Percentiles rank a stretch among this genome's conserved stretches.
phyloP scores from a whole-genome alignment of 2,113 vertebrate species.

The Gadus chalcogrammus region DNA sequence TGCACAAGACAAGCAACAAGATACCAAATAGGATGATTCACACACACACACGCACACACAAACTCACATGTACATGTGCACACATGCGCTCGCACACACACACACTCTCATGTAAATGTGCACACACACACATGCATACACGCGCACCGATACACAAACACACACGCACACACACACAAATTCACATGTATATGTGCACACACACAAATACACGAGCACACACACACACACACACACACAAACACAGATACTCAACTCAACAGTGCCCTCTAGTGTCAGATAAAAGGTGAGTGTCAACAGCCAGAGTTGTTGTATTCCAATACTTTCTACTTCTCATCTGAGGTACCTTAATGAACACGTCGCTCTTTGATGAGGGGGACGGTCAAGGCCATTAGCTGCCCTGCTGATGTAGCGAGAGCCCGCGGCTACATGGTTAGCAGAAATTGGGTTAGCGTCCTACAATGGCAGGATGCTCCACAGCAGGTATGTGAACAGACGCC shows the following conservation, averaged over 20 bases:
- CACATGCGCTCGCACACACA: constrained; percentile 18
- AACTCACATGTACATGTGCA: neutral
- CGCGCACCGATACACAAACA: neutral
- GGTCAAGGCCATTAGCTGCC: too few species aligned
- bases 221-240: neutral
- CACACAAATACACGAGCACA: neutral
- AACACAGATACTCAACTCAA: constrained; percentile 13
- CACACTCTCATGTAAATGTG: constrained; percentile 23
- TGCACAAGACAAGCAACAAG: too few species aligned
- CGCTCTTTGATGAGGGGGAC: too few species aligned
- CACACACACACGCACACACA: neutral
- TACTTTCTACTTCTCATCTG: too few species aligned
- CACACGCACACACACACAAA: neutral
- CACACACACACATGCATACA: neutral
- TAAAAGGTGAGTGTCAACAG: neutral
- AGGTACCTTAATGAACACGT: too few species aligned
- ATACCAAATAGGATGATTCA: neutral
- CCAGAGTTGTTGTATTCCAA: too few species aligned
- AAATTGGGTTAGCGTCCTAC: too few species aligned
- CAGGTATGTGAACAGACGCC: too few species aligned
- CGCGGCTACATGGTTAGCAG: too few species aligned
- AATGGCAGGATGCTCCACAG: too few species aligned
- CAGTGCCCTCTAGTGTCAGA: constrained; percentile 63
- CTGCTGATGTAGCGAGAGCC: too few species aligned
- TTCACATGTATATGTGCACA: neutral